phyloP scores from a whole-genome alignment of 2,113 vertebrate species.

The Pheucticus melanocephalus region DNA sequence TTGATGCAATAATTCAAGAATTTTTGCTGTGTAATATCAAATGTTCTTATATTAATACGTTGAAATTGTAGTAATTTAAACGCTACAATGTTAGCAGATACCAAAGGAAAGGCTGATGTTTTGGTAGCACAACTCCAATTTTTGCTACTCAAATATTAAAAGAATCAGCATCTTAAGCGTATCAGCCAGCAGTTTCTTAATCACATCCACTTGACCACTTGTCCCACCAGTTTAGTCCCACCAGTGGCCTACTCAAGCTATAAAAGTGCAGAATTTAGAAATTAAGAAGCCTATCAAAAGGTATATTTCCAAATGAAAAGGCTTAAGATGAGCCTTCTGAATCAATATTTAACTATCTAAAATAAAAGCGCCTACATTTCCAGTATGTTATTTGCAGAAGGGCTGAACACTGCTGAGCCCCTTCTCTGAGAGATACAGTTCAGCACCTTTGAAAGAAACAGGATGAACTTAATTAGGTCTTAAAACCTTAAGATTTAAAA shows the following conservation, averaged over 20 bases:
- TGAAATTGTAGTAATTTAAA: neutral
- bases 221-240: neutral
- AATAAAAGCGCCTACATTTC: neutral
- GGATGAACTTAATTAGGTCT: neutral
- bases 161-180: neutral
- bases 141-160: neutral
- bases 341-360: constrained; percentile 40
- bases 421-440: neutral
- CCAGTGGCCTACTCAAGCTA: neutral
- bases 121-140: neutral
- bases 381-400: constrained; percentile 6
- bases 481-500: neutral
- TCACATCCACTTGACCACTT: neutral
- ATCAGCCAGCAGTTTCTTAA: neutral
- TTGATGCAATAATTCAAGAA: neutral
- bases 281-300: neutral
- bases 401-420: neutral
- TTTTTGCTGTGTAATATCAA: neutral
- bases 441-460: neutral
- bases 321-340: neutral
- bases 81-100: neutral
- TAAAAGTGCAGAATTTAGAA: neutral
- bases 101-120: neutral
- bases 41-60: neutral
- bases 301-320: neutral